phyloP scores from a whole-genome alignment of 2,888 invertebrate genomes.

The Desoria tigrina region DNA sequence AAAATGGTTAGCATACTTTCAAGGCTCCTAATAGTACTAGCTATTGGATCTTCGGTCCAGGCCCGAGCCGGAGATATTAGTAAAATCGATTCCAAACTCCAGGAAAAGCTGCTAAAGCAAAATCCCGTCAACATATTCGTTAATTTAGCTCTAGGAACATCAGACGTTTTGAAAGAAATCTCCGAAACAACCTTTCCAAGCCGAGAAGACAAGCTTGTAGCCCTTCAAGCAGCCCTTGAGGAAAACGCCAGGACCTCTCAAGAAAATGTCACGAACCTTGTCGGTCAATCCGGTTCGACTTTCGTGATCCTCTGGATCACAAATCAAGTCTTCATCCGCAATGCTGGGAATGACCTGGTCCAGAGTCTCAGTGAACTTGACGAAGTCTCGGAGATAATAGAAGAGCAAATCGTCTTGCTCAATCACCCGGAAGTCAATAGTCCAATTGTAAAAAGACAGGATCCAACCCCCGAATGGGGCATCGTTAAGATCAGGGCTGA shows the following conservation, averaged over 20 bases:
- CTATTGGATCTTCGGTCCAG: too few relatives aligned
- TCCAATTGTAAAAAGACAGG: background rate
- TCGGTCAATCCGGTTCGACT: background rate
- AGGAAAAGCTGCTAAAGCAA: background rate
- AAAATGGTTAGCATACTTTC: too few relatives aligned
- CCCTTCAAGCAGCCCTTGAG: constrained; percentile 17
- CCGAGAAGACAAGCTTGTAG: constrained; percentile 22
- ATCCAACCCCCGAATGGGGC: constrained; percentile 27
- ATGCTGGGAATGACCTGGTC: background rate
- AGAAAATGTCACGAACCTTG: constrained; percentile 4
- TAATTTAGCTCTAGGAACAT: constrained; percentile 9
- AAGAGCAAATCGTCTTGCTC: constrained; percentile 5
- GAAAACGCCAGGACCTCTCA: constrained; percentile 29
- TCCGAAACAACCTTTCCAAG: constrained; percentile 3
- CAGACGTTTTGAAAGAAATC: constrained; percentile 14
- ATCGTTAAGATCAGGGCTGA: constrained; percentile 21
- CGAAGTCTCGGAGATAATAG: background rate
- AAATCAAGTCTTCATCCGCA: constrained; percentile 17
- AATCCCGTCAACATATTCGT: constrained; percentile 15
- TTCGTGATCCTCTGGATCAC: constrained; percentile 21
- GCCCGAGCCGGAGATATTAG: too few relatives aligned
- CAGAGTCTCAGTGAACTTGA: background rate
- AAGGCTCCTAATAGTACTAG: too few relatives aligned
- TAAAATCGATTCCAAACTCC: background rate
- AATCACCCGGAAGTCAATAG: background rate